Percentiles rank a stretch among this genome's conserved stretches.
Conservation (phyloP, 2,888 invertebrate species). For the Aspidapion aeneum region DNA sequence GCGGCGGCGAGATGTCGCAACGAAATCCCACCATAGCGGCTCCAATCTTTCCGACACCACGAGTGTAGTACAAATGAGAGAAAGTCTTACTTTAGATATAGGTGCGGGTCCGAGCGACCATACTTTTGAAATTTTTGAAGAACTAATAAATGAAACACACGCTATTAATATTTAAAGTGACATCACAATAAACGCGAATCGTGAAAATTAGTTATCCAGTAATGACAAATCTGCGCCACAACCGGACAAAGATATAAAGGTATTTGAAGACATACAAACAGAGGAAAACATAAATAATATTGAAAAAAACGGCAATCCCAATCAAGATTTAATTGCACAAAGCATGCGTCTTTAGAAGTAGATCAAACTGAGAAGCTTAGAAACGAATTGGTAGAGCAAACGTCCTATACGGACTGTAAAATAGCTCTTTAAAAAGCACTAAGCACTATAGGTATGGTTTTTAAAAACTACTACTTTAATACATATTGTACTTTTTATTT, state of each 20-base stretch:
- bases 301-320: neutral
- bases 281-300: neutral
- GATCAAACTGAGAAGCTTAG: neutral
- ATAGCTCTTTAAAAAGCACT: no score
- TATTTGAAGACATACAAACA: neutral
- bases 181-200: neutral
- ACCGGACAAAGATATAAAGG: neutral
- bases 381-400: neutral
- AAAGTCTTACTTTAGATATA: neutral
- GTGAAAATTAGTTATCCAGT: neutral
- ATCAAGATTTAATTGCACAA: neutral
- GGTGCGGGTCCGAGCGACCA: neutral
- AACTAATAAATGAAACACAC: neutral
- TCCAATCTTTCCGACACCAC: neutral
- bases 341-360: neutral
- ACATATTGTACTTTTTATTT: no score
- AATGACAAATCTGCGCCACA: neutral
- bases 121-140: neutral
- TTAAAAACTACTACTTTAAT: no score
- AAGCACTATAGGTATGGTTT: no score
- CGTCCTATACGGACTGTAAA: no score
- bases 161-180: neutral
- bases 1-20: neutral
- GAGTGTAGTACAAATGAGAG: neutral
- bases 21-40: neutral